phyloP scores from a whole-genome alignment of 2,888 invertebrate genomes.

The Oeneis ivallda region DNA sequence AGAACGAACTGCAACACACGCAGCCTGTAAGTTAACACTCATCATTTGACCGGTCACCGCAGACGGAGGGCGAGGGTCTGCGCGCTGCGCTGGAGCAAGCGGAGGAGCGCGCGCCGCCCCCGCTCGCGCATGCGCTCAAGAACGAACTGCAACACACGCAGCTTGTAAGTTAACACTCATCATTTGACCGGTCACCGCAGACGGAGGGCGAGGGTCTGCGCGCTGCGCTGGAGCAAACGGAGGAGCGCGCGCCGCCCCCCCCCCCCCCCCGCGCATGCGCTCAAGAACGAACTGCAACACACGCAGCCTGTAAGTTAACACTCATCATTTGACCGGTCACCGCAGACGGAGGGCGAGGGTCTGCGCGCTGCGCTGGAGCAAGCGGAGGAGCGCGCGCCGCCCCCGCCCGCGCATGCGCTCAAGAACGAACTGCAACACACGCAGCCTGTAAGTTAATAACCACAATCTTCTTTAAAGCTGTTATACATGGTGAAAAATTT shows the following conservation, averaged over 20 bases:
- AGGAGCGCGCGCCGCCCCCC: constrained; percentile 88
- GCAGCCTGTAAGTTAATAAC: constrained; percentile 88
- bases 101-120: constrained; percentile 88
- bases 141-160: constrained; percentile 94
- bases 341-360: constrained; percentile 78
- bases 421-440: constrained; percentile 93
- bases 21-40: constrained; percentile 87
- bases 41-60: too few species aligned
- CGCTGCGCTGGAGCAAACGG: constrained; percentile 87
- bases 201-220: constrained; percentile 84
- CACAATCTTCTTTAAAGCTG: too few species aligned
- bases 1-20: constrained; percentile 92
- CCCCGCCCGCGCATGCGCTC: constrained; percentile 92
- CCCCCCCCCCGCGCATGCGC: constrained; percentile 92
- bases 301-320: constrained; percentile 89
- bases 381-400: constrained; percentile 88
- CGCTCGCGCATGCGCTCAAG: constrained; percentile 92
- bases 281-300: constrained; percentile 93
- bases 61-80: constrained; percentile 82
- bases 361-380: constrained; percentile 88
- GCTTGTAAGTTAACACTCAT: constrained; percentile 82
- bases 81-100: constrained; percentile 88
- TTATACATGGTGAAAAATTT: too few species aligned
- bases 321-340: too few species aligned
- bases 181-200: too few species aligned